phyloP scores from a whole-genome alignment of 2,113 vertebrate genomes.

The Epinephelus cyanopodus region DNA sequence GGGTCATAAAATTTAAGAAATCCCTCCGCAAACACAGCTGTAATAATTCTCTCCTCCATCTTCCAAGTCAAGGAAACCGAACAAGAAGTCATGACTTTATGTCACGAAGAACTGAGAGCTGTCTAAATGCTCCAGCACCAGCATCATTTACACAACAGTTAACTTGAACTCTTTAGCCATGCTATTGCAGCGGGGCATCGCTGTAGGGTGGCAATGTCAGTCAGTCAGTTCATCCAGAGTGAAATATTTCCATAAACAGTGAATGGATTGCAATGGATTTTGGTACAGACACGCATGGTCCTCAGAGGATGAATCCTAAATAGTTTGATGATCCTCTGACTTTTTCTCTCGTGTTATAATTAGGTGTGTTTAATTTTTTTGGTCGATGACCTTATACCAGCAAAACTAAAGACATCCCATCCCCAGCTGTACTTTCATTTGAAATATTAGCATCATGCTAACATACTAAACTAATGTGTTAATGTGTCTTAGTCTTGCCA shows the following conservation, averaged over 20 bases:
- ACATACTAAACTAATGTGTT: neutral
- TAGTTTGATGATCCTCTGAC: neutral
- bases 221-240: neutral
- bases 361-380: no score
- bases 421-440: neutral
- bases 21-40: conserved; percentile 33
- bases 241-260: neutral
- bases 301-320: neutral
- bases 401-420: neutral
- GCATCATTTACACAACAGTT: neutral
- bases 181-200: neutral
- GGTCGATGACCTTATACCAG: neutral
- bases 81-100: conserved; percentile 5
- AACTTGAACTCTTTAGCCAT: neutral
- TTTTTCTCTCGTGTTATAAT: no score
- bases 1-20: conserved; percentile 37
- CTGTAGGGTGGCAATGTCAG: neutral
- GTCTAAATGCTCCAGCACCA: neutral
- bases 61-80: conserved; percentile 7
- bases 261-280: neutral
- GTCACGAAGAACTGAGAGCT: conserved; percentile 5
- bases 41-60: conserved; percentile 21
- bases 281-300: neutral
- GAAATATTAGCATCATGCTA: neutral
- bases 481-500: no score